Evolutionary conservation across 30 jellyfish, hydroid and myxozoan genomes (phyloP).

Genomic region (Pseudorhiza aurosa): DNA sequence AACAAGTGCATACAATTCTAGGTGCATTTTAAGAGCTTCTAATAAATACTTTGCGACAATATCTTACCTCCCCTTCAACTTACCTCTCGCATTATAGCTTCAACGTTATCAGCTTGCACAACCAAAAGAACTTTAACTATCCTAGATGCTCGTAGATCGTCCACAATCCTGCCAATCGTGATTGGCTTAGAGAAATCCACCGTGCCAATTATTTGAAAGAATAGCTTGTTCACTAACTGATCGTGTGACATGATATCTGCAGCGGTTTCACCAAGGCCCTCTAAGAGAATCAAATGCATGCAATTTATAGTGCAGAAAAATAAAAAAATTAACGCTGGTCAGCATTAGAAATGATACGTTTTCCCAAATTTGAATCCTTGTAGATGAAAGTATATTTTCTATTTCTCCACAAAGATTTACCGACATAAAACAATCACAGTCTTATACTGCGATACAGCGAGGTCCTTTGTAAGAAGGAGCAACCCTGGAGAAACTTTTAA

Average conservation of each 20-base stretch:
- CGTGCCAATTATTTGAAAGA: conserved; percentile 68
- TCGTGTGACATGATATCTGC: conserved; percentile 71
- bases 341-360: no score
- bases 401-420: no score
- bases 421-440: no score
- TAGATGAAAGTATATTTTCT: no score
- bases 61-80: no score
- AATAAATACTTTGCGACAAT: no score
- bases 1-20: no score
- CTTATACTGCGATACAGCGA: no score
- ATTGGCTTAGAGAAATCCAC: conserved; percentile 46
- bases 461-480: no score
- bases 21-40: no score
- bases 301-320: not conserved
- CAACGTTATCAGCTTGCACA: conserved; percentile 59
- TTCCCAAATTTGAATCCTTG: no score
- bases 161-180: conserved; percentile 40
- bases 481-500: no score
- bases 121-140: conserved; percentile 58
- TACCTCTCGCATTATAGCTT: conserved; percentile 67
- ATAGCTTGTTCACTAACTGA: conserved; percentile 54
- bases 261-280: conserved; percentile 73
- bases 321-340: not conserved
- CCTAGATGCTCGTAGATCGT: conserved; percentile 50
- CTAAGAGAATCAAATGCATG: conserved; percentile 3